These are phyloP conservation scores for Psix sp. DNA, from an alignment of 1,140 invertebrate genomes.

Conservation along the genomic window DNA sequence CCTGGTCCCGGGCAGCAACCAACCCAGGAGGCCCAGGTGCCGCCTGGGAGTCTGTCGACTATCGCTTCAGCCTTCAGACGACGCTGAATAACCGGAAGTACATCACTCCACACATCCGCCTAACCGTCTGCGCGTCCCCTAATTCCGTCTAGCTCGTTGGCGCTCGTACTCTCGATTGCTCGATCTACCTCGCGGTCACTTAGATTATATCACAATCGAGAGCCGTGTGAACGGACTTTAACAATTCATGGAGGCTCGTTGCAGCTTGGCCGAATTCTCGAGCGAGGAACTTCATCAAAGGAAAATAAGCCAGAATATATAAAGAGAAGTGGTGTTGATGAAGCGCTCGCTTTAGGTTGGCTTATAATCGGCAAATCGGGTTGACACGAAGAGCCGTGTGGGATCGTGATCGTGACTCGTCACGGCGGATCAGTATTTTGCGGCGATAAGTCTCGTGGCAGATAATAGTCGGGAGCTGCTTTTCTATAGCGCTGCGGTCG, in stretches of 20 bases:
- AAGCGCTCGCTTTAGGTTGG: constrained; percentile 8
- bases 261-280: neutral
- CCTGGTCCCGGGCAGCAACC: constrained; percentile 39
- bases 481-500: constrained; percentile 38
- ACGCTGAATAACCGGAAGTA: constrained; percentile 73
- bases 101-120: constrained; percentile 72
- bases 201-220: constrained; percentile 47
- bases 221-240: constrained; percentile 31
- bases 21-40: constrained; percentile 51
- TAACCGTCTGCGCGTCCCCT: constrained; percentile 64
- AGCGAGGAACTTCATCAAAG: neutral
- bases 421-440: constrained; percentile 42
- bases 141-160: constrained; percentile 65
- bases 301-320: neutral
- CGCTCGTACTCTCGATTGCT: constrained; percentile 48
- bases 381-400: constrained; percentile 17
- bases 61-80: constrained; percentile 66
- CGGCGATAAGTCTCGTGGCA: constrained; percentile 40
- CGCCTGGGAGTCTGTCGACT: constrained; percentile 40
- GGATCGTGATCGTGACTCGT: constrained; percentile 43
- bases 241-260: neutral
- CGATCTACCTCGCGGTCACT: constrained; percentile 53
- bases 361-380: constrained; percentile 1
- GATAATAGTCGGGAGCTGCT: constrained; percentile 23
- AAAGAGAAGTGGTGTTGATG: no score